Evolutionary conservation across 2,113 vertebrate species (phyloP).

Genomic region (Xenus cinereus): DNA sequence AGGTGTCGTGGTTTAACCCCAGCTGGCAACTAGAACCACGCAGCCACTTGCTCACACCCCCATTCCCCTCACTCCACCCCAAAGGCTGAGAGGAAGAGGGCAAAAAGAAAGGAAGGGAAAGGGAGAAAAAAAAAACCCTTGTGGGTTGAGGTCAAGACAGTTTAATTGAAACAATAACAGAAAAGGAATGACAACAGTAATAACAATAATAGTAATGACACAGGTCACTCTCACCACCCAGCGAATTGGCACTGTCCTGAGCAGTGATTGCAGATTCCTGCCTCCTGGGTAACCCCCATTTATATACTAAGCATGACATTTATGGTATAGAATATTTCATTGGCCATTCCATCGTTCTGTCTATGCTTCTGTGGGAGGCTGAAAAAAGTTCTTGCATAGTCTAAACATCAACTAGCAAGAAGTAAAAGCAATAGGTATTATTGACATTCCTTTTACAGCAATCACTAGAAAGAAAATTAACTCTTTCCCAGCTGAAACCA

Average conservation of each 20-base stretch:
- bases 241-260: not conserved
- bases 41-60: not conserved
- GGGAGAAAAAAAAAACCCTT: not conserved
- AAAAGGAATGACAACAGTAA: not conserved
- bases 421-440: not conserved
- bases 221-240: not conserved
- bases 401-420: not conserved
- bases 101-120: not conserved
- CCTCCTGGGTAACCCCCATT: not conserved
- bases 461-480: not conserved
- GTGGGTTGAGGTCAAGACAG: not conserved
- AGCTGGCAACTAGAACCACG: not conserved
- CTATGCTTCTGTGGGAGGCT: not conserved
- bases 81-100: not conserved
- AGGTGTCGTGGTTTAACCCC: not conserved
- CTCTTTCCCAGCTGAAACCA: not conserved
- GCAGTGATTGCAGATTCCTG: not conserved
- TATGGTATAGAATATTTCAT: not conserved
- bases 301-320: not conserved
- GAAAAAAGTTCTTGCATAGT: not conserved
- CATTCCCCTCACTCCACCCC: not conserved
- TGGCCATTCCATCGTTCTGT: not conserved
- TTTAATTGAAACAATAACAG: not conserved
- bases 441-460: not conserved
- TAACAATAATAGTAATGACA: not conserved